A percentile compares a stretch with the other conserved stretches of the same genome.
Conservation (phyloP, 2,113 vertebrate species). For the Erythrocercus mccallii region DNA sequence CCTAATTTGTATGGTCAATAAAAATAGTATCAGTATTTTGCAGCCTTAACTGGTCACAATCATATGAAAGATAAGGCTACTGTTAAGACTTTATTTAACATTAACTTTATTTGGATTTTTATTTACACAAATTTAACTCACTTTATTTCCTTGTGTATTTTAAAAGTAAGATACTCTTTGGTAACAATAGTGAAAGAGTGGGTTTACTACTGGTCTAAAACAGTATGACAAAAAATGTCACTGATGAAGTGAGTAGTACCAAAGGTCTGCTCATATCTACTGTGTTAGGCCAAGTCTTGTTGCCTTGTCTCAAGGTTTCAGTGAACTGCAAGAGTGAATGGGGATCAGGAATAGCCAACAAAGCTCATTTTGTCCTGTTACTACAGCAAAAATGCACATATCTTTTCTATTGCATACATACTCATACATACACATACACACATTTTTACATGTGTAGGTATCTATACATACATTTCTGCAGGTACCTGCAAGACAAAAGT, state of each 20-base stretch:
- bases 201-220: background rate
- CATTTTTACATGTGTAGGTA: accelerated
- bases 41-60: background rate
- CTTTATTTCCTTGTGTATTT: background rate
- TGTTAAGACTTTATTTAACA: background rate
- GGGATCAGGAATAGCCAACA: background rate
- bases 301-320: background rate
- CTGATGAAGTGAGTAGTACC: background rate
- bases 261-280: background rate
- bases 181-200: background rate
- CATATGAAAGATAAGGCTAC: background rate
- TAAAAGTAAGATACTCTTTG: background rate
- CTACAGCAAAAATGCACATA: background rate
- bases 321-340: background rate
- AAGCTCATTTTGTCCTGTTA: background rate
- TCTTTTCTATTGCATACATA: background rate
- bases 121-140: background rate
- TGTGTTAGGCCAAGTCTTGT: accelerated
- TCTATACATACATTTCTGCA: background rate
- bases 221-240: background rate
- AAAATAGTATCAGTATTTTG: background rate
- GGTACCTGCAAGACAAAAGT: background rate
- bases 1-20: background rate
- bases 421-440: background rate
- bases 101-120: background rate